A percentile compares a stretch with the other conserved stretches of the same genome.
These are phyloP conservation scores for Aelia acuminata DNA, from an alignment of 2,888 invertebrate genomes.

Conservation along the genomic window DNA sequence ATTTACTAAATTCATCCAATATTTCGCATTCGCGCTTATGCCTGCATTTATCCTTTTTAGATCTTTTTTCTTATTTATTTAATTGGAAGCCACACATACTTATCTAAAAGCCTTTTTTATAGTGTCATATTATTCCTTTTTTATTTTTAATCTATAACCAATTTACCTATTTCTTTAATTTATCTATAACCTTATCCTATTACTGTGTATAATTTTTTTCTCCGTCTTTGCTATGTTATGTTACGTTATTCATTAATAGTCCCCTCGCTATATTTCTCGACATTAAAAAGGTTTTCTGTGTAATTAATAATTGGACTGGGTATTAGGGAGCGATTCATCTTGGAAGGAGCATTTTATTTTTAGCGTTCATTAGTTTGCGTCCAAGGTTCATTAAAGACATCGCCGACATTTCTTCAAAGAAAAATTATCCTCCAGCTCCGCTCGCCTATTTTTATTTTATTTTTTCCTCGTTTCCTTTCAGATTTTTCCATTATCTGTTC, in stretches of 20 bases:
- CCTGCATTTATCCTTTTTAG: too few species aligned
- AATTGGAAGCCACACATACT: too few species aligned
- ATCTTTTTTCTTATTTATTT: too few species aligned
- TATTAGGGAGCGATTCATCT: not conserved
- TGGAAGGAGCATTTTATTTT: not conserved
- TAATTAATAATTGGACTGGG: not conserved
- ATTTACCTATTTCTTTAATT: too few species aligned
- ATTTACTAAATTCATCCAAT: too few species aligned
- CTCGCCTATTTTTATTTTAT: not conserved
- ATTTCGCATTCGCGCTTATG: too few species aligned
- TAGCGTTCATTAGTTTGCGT: slow-evolving; percentile 10
- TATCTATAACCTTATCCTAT: too few species aligned
- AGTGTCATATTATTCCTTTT: too few species aligned
- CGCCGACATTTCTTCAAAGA: slow-evolving; percentile 11
- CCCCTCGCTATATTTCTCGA: too few species aligned
- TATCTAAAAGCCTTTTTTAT: too few species aligned
- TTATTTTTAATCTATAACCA: too few species aligned
- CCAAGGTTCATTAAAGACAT: not conserved
- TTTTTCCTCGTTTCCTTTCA: not conserved
- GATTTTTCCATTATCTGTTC: not conserved
- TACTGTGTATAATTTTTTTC: not conserved
- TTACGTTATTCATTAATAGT: not conserved
- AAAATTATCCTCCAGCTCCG: not conserved
- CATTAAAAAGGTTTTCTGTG: not conserved
- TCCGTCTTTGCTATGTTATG: not conserved